Evolutionary conservation across 2,888 invertebrate genomes (phyloP).

Genomic region (Cerastis rubricosa): DNA sequence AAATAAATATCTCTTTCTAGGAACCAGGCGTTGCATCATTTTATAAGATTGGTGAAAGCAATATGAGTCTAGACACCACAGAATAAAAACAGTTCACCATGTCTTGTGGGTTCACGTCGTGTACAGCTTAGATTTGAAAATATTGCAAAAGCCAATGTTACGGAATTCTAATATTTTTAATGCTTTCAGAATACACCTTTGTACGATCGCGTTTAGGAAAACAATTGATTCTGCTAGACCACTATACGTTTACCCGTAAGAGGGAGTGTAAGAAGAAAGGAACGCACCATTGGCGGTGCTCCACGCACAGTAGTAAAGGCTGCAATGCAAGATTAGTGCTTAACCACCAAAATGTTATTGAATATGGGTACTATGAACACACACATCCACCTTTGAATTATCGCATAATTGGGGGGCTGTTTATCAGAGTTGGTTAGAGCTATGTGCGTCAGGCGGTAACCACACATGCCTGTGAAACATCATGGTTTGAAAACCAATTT

Average conservation of each 20-base stretch:
- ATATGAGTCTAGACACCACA: no score
- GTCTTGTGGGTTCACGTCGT: no score
- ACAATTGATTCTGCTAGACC: constrained; percentile 18
- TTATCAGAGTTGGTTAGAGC: background rate
- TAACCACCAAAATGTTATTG: constrained; percentile 8
- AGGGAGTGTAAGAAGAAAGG: constrained; percentile 26
- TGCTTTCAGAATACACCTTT: constrained; percentile 33
- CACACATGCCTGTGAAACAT: no score
- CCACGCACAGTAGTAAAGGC: constrained; percentile 35
- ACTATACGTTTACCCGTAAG: constrained; percentile 27
- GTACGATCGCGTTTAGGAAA: constrained; percentile 34
- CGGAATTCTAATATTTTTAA: constrained; percentile 10
- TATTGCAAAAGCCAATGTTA: background rate
- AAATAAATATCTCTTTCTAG: no score
- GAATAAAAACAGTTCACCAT: no score
- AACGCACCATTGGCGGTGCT: constrained; percentile 45
- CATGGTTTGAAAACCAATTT: no score
- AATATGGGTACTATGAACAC: constrained; percentile 31
- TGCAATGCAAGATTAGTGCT: constrained; percentile 44
- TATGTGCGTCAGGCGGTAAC: background rate
- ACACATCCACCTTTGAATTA: constrained; percentile 23
- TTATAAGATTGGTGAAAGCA: no score
- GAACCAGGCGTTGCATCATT: no score
- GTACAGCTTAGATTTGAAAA: no score
- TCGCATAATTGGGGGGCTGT: background rate